Evolutionary conservation across 1,140 invertebrate species (phyloP), one percentile per base, ranked within the genome.

Genomic region (Orius laevigatus): DNA sequence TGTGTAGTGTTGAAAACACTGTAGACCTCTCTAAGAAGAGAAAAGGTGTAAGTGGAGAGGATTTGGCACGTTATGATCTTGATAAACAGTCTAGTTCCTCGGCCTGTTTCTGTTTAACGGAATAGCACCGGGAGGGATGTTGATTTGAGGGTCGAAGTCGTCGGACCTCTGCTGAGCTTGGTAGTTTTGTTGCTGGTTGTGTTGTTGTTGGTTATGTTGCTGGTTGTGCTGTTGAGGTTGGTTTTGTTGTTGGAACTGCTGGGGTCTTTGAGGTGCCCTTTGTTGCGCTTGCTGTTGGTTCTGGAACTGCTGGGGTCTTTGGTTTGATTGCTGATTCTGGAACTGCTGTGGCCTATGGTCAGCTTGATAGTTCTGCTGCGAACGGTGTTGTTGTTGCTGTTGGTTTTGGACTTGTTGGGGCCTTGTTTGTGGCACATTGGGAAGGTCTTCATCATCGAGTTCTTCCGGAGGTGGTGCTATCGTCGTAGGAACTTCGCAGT

Each of bases 401-500:
- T 51, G 16, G 53, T 36, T 46, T 56, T 55, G 36, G 60, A 0
- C 18, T 59, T 53, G 15, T 61, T 46, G 63, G 1, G 56, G 15
- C 25, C 15, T 46, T 42, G 38, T 34, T 43, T 48, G 35, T 16
- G 33, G 18, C 5, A 38, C 33, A 38, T 20, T 40, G 1, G n/a
- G 36, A 48, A 51, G 25, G 15, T 39, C 35, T 31, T 46, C 44
- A 9, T 58, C 56, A 9, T 54, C 54, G 1, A 53, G 31, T 14
- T 57, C 71, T 54, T 73, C 72, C 32, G 69, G 68, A 0, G 71
- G 70, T n/a, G 76, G 70, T 11, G 76, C 63, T 1, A 75, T 75
- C n/a, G 82, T 84, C 32, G 80, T 79, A 0, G 82, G 82, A 5
- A 84, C 70, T 55, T 87, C 83, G 57, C 83, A 89, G 55, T 89